Conservation (phyloP, 2,797 vertebrate species). For the Harpagifer antarcticus region DNA sequence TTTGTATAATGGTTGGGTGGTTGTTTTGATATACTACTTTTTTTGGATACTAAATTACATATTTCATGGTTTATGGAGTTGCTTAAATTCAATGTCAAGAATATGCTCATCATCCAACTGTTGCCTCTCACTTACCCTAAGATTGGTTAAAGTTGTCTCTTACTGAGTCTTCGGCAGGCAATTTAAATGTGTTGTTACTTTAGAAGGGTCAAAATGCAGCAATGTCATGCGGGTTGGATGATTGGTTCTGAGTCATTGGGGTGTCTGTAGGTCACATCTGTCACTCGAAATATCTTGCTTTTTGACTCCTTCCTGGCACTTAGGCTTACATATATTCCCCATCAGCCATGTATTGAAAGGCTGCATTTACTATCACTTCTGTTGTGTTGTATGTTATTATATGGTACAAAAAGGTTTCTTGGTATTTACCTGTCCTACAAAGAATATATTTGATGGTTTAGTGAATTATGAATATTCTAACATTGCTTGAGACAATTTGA, state of each 20-base stretch:
- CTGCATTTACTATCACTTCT: neutral
- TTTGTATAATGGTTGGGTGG: neutral
- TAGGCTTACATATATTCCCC: constrained; percentile 7
- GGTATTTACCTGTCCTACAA: neutral
- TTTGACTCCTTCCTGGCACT: constrained; percentile 15
- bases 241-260: neutral
- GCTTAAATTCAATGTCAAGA: neutral
- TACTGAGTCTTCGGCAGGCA: neutral
- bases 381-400: neutral
- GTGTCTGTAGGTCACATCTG: constrained; percentile 43
- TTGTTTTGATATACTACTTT: neutral
- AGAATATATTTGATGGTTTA: neutral
- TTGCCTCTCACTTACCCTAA: neutral
- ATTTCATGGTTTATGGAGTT: neutral
- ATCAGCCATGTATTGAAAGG: neutral
- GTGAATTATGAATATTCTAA: neutral
- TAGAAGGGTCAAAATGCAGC: no score
- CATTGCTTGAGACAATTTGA: neutral
- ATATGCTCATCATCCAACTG: neutral
- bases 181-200: constrained; percentile 4
- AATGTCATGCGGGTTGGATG: neutral
- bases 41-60: neutral
- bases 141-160: neutral
- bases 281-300: constrained; percentile 35
- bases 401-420: neutral